Evolutionary conservation across 2,797 vertebrate species (phyloP).

Genomic region (Neosilurus mollespiculum): DNA sequence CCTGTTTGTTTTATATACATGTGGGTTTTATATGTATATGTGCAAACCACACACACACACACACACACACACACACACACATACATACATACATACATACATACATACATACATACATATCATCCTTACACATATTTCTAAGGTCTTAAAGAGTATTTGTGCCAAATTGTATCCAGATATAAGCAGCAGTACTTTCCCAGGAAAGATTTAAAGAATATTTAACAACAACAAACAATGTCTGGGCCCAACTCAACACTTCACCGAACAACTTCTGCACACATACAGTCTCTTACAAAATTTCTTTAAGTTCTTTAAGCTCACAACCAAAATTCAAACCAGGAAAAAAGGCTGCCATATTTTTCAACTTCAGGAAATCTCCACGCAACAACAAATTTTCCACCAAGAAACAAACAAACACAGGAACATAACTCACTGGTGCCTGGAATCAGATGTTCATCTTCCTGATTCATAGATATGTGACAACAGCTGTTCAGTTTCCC

Average conservation of each 20-base stretch:
- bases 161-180: no score
- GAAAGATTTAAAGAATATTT: not conserved
- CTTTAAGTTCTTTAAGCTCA: not conserved
- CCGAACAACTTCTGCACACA: not conserved
- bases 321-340: not conserved
- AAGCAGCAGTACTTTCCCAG: no score
- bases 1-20: no score
- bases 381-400: not conserved
- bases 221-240: not conserved
- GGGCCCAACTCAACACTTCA: not conserved
- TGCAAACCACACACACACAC: no score
- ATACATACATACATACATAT: no score
- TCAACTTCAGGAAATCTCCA: not conserved
- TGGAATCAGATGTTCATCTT: not conserved
- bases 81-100: no score
- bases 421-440: not conserved
- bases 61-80: no score
- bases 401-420: not conserved
- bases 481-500: not conserved
- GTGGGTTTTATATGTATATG: no score
- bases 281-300: not conserved
- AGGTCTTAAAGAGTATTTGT: no score
- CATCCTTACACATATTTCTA: no score
- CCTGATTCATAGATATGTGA: not conserved
- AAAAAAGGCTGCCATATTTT: not conserved